Conservation (phyloP, 2,797 vertebrate species). For the Typhlichthys subterraneus region DNA sequence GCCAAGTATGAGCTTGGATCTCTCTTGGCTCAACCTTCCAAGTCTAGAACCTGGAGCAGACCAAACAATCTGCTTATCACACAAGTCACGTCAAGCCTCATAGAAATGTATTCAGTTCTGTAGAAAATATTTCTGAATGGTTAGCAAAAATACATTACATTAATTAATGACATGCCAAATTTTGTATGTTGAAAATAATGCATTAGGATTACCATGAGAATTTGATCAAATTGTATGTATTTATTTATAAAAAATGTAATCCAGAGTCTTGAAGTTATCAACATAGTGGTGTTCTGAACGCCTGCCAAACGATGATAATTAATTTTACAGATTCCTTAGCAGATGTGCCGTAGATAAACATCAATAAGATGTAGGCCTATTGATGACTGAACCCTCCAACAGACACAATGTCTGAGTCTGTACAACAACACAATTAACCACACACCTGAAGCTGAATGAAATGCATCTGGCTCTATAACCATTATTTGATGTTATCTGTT, state of each 20-base stretch:
- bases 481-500: no score
- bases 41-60: no score
- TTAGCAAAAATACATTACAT: conserved; percentile 35
- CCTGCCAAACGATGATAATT: conserved; percentile 31
- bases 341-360: conserved; percentile 46
- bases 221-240: not conserved
- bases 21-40: no score
- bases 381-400: no score
- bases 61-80: no score
- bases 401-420: no score
- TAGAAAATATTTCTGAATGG: conserved; percentile 27
- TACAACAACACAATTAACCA: no score
- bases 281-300: conserved; percentile 13
- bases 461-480: no score
- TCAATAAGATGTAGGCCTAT: conserved; percentile 15
- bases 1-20: no score
- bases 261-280: conserved; percentile 19
- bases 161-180: conserved; percentile 22
- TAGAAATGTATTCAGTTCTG: not conserved
- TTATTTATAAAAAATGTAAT: not conserved
- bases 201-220: conserved; percentile 33
- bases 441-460: no score
- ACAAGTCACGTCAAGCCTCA: no score
- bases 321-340: conserved; percentile 40
- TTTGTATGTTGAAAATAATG: conserved; percentile 24